Percentiles rank a stretch among this genome's conserved stretches.
Evolutionary conservation across 2,797 vertebrate genomes (phyloP).

Genomic region (Antrozous pallidus): DNA sequence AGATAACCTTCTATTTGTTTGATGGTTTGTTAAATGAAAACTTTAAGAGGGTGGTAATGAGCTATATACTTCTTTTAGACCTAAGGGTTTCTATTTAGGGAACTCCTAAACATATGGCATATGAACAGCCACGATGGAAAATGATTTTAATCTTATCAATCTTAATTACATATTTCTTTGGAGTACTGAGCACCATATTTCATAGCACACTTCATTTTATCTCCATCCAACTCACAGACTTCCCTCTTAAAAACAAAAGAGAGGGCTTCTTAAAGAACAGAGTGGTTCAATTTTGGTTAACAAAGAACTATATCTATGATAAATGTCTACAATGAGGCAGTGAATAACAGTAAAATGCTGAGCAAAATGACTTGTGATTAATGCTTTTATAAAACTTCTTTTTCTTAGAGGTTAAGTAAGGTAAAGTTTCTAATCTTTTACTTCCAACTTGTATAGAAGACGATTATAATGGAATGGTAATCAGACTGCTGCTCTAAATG

Average conservation of each 20-base stretch:
- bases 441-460: neutral
- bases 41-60: conserved; percentile 44
- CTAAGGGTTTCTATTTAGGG: neutral
- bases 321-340: neutral
- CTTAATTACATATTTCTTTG: conserved; percentile 56
- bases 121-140: conserved; percentile 21
- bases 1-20: neutral
- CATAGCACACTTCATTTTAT: conserved; percentile 28
- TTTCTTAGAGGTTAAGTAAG: neutral
- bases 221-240: neutral
- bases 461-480: neutral
- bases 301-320: neutral
- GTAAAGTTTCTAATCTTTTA: neutral
- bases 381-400: neutral
- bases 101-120: conserved; percentile 58
- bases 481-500: conserved; percentile 14
- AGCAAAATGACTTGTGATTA: neutral
- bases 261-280: neutral
- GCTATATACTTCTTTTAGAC: conserved; percentile 14
- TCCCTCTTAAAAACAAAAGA: conserved; percentile 25
- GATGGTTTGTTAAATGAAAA: conserved; percentile 55
- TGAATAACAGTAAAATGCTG: neutral
- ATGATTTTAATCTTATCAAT: conserved; percentile 61
- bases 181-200: conserved; percentile 29
- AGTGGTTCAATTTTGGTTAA: neutral